Percentiles rank a stretch among this genome's conserved stretches.
Conservation (phyloP, 2,113 vertebrate genomes). For the Chaetodon auriga region DNA sequence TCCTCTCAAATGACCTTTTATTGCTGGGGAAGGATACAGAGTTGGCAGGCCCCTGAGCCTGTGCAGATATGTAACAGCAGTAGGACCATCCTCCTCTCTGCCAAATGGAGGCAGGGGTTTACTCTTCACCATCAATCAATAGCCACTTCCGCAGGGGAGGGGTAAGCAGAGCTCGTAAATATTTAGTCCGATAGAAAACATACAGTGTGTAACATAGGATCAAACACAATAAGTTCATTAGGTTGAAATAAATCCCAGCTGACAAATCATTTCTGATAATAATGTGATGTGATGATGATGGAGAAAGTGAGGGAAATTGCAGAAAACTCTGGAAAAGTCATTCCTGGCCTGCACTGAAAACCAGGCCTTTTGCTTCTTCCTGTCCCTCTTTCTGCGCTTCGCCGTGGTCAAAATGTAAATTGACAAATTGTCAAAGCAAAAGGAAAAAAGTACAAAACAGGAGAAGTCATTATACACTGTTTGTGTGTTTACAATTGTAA, state of each 20-base stretch:
- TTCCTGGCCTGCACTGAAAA: conserved; percentile 6
- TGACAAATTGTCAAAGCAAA: conserved; percentile 14
- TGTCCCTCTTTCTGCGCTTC: not conserved
- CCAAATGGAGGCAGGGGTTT: conserved; percentile 37
- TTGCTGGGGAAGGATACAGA: conserved; percentile 69
- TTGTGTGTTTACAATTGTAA: conserved; percentile 31
- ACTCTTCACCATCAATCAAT: conserved; percentile 46
- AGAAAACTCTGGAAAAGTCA: conserved; percentile 22
- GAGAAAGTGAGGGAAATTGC: not conserved
- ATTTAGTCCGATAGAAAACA: conserved; percentile 29
- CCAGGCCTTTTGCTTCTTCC: not conserved
- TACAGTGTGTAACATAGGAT: not conserved
- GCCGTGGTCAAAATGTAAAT: conserved; percentile 7
- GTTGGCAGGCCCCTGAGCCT: conserved; percentile 72
- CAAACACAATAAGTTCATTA: conserved; percentile 6
- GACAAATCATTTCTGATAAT: conserved; percentile 21
- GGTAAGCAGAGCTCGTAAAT: conserved; percentile 2
- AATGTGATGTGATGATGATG: not conserved
- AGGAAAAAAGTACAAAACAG: conserved; percentile 7
- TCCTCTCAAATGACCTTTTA: conserved; percentile 78
- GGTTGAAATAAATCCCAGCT: conserved; percentile 22
- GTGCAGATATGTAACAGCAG: conserved; percentile 59
- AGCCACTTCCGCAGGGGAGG: conserved; percentile 32
- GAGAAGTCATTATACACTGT: not conserved
- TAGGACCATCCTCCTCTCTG: conserved; percentile 39